Evolutionary conservation across 2,113 vertebrate genomes (phyloP).

Genomic region (Onychostruthus taczanowskii): DNA sequence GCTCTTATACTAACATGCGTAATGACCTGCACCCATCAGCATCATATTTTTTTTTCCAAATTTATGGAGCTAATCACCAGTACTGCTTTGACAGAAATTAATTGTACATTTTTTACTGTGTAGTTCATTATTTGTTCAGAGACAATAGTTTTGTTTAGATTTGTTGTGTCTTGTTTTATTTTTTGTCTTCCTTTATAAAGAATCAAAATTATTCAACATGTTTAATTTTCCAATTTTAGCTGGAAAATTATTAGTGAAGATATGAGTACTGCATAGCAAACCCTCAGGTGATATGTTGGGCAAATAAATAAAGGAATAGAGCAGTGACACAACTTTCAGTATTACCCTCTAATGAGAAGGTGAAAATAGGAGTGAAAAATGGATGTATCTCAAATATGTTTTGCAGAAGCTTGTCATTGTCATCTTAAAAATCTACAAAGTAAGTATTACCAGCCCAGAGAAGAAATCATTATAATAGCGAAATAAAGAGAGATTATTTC

Average conservation of each 20-base stretch:
- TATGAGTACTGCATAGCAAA: not conserved
- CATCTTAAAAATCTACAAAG: not conserved
- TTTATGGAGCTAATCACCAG: not conserved
- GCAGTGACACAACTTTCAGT: not conserved
- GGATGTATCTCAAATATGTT: not conserved
- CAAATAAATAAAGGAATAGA: not conserved
- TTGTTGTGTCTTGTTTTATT: no score
- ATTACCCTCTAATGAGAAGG: not conserved
- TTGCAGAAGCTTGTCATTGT: not conserved
- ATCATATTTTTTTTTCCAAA: not conserved
- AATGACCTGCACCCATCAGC: not conserved
- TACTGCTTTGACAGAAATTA: not conserved
- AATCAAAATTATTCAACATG: not conserved
- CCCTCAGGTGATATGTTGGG: not conserved
- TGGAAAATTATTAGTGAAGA: not conserved
- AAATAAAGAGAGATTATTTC: not conserved
- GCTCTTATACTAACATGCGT: not conserved
- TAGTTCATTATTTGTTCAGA: not conserved
- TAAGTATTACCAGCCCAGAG: not conserved
- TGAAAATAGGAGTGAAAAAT: constrained; percentile 9
- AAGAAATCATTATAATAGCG: not conserved
- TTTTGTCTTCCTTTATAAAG: not conserved
- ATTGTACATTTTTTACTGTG: not conserved
- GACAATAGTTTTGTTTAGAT: not conserved
- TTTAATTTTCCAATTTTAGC: not conserved